These are phyloP conservation scores for Chaetops frenatus DNA, from an alignment of 2,113 vertebrate genomes.

Conservation along the genomic window DNA sequence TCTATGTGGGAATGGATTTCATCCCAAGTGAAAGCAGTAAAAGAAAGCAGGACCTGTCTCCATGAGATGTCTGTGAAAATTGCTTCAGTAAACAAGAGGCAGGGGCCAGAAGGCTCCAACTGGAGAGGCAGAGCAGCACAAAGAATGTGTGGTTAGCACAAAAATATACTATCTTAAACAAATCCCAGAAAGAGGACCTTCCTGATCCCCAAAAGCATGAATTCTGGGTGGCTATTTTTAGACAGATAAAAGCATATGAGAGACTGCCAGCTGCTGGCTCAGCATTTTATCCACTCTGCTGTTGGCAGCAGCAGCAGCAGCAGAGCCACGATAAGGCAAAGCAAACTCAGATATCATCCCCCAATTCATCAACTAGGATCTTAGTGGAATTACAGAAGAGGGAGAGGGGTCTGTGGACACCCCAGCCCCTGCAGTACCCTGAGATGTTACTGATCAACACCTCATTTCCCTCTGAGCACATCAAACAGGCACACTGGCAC, in stretches of 20 bases:
- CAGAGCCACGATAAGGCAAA: not conserved
- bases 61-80: not conserved
- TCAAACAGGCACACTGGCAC: not conserved
- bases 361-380: not conserved
- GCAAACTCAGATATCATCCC: not conserved
- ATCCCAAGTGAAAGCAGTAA: not conserved
- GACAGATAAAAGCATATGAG: not conserved
- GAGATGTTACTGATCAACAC: not conserved
- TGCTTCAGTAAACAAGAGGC: not conserved
- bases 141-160: not conserved
- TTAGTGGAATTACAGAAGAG: not conserved
- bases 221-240: not conserved
- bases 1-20: not conserved
- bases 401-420: not conserved
- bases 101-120: not conserved
- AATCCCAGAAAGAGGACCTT: not conserved
- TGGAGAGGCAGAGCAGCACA: not conserved
- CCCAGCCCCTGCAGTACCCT: not conserved
- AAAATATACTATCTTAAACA: not conserved
- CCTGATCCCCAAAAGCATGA: not conserved
- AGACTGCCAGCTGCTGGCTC: constrained; percentile 1
- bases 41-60: not conserved
- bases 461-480: not conserved
- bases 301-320: not conserved
- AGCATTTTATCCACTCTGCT: not conserved